Conservation (phyloP, 2,888 invertebrate genomes). For the Agrotis segetum region DNA sequence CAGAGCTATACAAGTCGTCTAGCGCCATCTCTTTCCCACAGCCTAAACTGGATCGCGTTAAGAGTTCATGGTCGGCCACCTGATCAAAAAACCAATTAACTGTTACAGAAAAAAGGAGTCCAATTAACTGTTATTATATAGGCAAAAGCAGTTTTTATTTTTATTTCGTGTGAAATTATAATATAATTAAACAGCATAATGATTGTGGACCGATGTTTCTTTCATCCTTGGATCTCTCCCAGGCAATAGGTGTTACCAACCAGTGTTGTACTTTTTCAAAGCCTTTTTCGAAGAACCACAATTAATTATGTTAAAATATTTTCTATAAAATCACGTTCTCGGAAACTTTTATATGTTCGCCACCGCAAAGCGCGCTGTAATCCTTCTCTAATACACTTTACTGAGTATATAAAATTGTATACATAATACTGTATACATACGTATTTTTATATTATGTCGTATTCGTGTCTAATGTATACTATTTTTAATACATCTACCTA, state of each 20-base stretch:
- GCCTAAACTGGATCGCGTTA: no score
- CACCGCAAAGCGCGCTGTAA: slow-evolving; percentile 73
- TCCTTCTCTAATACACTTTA: slow-evolving; percentile 74
- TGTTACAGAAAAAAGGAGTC: no score
- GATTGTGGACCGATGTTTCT: no score
- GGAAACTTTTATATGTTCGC: not conserved
- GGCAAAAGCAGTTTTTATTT: no score
- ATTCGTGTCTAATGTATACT: slow-evolving; percentile 90
- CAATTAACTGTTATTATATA: no score
- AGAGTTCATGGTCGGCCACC: no score
- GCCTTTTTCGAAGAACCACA: not conserved
- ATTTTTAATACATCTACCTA: slow-evolving; percentile 91
- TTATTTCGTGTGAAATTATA: no score
- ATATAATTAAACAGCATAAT: no score
- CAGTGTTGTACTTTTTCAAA: not conserved
- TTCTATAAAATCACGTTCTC: not conserved
- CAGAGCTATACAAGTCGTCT: no score
- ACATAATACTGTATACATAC: slow-evolving; percentile 55
- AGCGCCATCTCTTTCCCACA: no score
- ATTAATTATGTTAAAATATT: slow-evolving; percentile 4
- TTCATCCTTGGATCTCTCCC: no score
- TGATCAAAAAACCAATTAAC: no score
- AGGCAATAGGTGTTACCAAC: not conserved
- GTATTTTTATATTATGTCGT: slow-evolving; percentile 82
- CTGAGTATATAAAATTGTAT: slow-evolving; percentile 46